These are phyloP conservation scores for Ceratina australensis DNA, from an alignment of 1,140 invertebrate species.

Conservation along the genomic window DNA sequence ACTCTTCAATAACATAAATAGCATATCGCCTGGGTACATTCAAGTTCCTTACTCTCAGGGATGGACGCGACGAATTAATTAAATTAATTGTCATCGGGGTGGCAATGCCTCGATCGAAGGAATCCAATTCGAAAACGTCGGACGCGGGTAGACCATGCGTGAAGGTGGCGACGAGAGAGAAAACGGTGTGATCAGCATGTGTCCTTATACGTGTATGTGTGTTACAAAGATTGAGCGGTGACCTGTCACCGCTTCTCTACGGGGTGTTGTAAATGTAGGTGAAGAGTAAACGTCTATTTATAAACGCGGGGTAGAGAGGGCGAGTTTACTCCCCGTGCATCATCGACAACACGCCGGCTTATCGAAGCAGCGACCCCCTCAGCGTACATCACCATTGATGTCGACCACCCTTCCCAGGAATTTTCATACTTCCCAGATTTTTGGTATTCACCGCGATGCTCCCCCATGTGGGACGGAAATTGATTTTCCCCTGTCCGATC, in stretches of 20 bases:
- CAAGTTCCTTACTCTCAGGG: neutral
- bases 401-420: conserved; percentile 29
- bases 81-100: conserved; percentile 12
- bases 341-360: conserved; percentile 43
- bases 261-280: conserved; percentile 75
- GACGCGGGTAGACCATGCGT: conserved; percentile 56
- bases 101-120: conserved; percentile 33
- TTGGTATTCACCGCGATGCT: conserved; percentile 10
- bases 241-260: conserved; percentile 73
- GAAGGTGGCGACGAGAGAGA: conserved; percentile 59
- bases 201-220: conserved; percentile 31
- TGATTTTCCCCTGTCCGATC: too few species aligned
- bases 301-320: conserved; percentile 64
- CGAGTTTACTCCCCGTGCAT: conserved; percentile 59
- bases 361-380: conserved; percentile 50
- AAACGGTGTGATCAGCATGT: conserved; percentile 49
- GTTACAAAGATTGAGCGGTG: conserved; percentile 75
- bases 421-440: conserved; percentile 49
- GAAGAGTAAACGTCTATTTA: conserved; percentile 78
- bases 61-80: conserved; percentile 50
- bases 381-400: conserved; percentile 51
- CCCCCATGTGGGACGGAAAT: neutral
- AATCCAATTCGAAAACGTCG: conserved; percentile 61
- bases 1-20: too few species aligned
- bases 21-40: too few species aligned